Evolutionary conservation across 2,797 vertebrate species (phyloP).

Genomic region (Tympanoctomys barrerae): DNA sequence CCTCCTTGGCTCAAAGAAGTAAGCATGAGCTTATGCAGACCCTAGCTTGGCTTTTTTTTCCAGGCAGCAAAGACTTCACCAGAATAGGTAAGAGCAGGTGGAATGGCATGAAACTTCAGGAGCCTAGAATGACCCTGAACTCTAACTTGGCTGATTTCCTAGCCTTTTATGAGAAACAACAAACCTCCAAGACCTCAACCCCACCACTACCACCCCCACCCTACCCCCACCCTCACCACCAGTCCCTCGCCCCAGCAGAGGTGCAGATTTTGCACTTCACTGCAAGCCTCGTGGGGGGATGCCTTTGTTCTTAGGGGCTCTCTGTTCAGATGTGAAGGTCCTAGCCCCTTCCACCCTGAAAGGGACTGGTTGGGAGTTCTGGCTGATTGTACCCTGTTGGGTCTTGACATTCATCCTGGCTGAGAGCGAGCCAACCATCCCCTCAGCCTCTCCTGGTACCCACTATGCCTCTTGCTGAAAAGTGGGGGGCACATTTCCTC

Average conservation of each 20-base stretch:
- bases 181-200: too few relatives aligned
- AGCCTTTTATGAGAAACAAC: slow-evolving; percentile 12
- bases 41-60: not conserved
- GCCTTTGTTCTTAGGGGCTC: not conserved
- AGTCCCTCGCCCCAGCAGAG: not conserved
- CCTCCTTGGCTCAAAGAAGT: not conserved
- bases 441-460: not conserved
- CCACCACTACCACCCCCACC: too few relatives aligned
- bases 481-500: not conserved
- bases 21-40: not conserved
- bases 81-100: not conserved
- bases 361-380: not conserved
- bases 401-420: not conserved
- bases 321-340: not conserved
- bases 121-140: slow-evolving; percentile 39
- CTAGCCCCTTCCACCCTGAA: not conserved
- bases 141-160: slow-evolving; percentile 12
- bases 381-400: not conserved
- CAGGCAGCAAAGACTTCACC: slow-evolving; percentile 51
- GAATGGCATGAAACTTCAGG: slow-evolving; percentile 41
- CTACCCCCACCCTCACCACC: too few relatives aligned
- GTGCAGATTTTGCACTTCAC: not conserved
- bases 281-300: not conserved
- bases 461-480: not conserved
- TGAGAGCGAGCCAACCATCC: not conserved